phyloP scores from a whole-genome alignment of 2,113 vertebrate genomes.

The Felis chaus region DNA sequence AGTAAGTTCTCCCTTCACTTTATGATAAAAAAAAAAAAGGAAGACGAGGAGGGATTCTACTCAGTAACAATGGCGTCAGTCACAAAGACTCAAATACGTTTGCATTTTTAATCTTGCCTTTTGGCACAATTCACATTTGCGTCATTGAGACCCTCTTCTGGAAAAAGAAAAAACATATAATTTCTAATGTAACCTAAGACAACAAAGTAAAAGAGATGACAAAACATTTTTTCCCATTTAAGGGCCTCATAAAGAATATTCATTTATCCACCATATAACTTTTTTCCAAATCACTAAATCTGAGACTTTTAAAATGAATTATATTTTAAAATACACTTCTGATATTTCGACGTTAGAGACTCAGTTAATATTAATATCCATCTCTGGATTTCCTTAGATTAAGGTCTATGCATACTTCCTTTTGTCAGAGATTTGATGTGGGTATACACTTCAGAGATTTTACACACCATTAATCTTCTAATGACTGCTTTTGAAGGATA shows the following conservation, averaged over 20 bases:
- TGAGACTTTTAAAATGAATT: neutral
- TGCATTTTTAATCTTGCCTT: neutral
- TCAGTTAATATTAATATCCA: neutral
- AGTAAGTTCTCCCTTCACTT: neutral
- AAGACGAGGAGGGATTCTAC: neutral
- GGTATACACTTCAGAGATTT: neutral
- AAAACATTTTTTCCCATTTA: neutral
- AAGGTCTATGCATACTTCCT: neutral
- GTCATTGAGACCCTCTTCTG: neutral
- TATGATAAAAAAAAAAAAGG: neutral
- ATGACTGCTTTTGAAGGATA: neutral
- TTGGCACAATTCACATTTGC: neutral
- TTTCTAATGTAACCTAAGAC: neutral
- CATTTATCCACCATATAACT: neutral
- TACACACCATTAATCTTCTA: neutral
- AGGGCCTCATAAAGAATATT: neutral
- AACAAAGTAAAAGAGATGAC: neutral
- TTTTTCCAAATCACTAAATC: neutral
- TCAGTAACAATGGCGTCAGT: neutral
- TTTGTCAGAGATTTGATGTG: neutral
- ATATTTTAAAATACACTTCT: neutral
- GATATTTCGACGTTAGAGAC: neutral
- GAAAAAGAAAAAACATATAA: neutral
- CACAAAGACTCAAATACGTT: neutral
- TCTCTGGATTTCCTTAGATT: neutral